These are phyloP conservation scores for Cydia amplana DNA, from an alignment of 1,140 invertebrate species.

Conservation along the genomic window DNA sequence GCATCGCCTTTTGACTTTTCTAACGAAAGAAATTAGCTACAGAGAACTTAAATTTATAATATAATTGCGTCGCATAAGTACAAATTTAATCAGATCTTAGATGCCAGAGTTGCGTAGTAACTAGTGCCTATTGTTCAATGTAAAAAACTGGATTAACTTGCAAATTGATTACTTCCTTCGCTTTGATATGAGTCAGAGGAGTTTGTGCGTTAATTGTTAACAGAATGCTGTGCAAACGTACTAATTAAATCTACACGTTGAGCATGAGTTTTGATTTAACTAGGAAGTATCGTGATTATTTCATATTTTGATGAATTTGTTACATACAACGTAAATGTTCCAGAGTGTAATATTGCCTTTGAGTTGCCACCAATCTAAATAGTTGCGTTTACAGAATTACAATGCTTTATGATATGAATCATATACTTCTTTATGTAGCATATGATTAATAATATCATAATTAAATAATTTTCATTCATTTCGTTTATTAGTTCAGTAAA, in stretches of 20 bases:
- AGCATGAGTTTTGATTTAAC: neutral
- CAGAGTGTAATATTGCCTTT: too few relatives aligned
- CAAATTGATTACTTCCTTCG: conserved; percentile 23
- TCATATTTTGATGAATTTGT: too few relatives aligned
- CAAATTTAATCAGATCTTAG: conserved; percentile 3
- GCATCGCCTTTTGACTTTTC: neutral
- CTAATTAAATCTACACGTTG: neutral
- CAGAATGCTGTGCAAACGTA: neutral
- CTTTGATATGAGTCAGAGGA: conserved; percentile 9
- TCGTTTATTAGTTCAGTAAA: too few relatives aligned
- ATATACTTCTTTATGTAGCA: too few relatives aligned
- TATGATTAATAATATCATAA: too few relatives aligned
- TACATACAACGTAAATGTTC: too few relatives aligned
- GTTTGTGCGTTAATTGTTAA: conserved; percentile 2
- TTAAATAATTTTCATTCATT: too few relatives aligned
- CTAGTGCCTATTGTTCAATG: conserved; percentile 3
- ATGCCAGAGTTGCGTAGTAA: neutral
- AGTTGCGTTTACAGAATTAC: too few relatives aligned
- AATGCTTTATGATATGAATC: too few relatives aligned
- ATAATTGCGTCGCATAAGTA: conserved; percentile 6
- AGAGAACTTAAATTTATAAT: conserved; percentile 1
- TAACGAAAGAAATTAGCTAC: neutral
- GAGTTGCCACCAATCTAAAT: too few relatives aligned
- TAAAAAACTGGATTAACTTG: conserved; percentile 18
- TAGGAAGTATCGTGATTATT: neutral